These are phyloP conservation scores for Rhinichthys klamathensis DNA, from an alignment of 2,113 vertebrate genomes.

Conservation along the genomic window DNA sequence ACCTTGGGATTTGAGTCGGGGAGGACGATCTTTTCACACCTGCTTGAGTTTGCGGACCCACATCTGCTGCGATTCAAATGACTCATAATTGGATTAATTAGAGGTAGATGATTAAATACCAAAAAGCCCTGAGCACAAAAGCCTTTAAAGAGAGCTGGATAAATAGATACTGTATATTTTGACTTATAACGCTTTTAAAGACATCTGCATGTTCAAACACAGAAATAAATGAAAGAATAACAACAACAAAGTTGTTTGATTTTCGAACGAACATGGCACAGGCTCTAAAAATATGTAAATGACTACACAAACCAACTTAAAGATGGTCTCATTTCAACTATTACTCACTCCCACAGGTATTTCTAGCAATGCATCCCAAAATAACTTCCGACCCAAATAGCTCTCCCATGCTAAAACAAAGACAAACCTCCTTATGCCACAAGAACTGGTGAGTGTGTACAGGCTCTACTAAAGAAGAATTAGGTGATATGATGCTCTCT, in stretches of 20 bases:
- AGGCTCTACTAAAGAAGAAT: background rate
- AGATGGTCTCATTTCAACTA: constrained; percentile 58
- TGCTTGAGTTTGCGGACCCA: background rate
- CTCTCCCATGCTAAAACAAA: constrained; percentile 69
- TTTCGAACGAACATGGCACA: background rate
- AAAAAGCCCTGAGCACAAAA: constrained; percentile 5
- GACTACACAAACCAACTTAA: constrained; percentile 34
- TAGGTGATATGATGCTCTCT: background rate
- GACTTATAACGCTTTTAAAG: background rate
- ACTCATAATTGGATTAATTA: constrained; percentile 26
- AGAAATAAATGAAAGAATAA: constrained; percentile 1
- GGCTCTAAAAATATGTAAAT: constrained; percentile 41
- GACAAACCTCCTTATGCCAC: constrained; percentile 50
- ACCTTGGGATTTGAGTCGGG: constrained; percentile 33
- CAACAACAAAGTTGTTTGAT: background rate
- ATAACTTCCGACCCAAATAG: constrained; percentile 81
- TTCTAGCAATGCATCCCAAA: constrained; percentile 78
- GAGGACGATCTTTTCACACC: background rate
- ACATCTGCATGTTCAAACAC: background rate
- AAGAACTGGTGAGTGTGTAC: constrained; percentile 14
- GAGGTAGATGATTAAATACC: constrained; percentile 24
- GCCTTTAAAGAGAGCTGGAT: background rate
- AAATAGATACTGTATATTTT: background rate
- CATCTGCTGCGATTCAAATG: constrained; percentile 16
- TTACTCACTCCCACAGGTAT: constrained; percentile 73